Conservation (phyloP, 1,140 invertebrate species). For the Dryas iulia region DNA sequence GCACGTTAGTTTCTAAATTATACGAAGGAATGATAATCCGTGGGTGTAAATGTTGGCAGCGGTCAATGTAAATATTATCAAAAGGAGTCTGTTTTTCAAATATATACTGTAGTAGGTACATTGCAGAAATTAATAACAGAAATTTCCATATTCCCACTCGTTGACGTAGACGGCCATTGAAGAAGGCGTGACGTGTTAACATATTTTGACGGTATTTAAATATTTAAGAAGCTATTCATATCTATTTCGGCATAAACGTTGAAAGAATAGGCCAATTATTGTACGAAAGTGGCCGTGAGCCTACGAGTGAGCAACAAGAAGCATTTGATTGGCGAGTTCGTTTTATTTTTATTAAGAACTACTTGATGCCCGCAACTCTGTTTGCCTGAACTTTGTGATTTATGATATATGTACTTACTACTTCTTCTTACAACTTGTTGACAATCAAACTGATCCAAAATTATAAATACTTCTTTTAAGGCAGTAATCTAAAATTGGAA, state of each 20-base stretch:
- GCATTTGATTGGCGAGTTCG: constrained; percentile 24
- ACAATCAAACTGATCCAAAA: no score
- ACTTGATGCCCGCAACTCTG: no score
- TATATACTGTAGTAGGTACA: constrained; percentile 7
- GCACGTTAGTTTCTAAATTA: constrained; percentile 11
- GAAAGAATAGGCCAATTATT: constrained; percentile 31
- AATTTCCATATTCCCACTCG: constrained; percentile 4
- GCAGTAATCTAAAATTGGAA: no score
- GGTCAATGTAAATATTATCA: constrained; percentile 27
- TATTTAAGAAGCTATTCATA: constrained; percentile 25
- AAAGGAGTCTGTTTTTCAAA: constrained; percentile 13
- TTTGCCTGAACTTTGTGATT: no score
- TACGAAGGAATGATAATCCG: constrained; percentile 17
- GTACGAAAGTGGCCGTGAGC: background rate
- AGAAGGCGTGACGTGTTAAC: constrained; percentile 43
- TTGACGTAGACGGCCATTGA: constrained; percentile 53
- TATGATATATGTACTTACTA: no score
- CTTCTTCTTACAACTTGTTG: no score
- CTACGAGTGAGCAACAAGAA: background rate
- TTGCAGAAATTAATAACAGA: constrained; percentile 21
- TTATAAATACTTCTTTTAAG: no score
- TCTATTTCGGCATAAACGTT: constrained; percentile 36
- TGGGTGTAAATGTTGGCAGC: constrained; percentile 20
- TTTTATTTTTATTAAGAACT: constrained; percentile 70
- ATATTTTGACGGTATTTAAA: constrained; percentile 28